Conservation (phyloP, 2,888 invertebrate species). For the Sesia bembeciformis region DNA sequence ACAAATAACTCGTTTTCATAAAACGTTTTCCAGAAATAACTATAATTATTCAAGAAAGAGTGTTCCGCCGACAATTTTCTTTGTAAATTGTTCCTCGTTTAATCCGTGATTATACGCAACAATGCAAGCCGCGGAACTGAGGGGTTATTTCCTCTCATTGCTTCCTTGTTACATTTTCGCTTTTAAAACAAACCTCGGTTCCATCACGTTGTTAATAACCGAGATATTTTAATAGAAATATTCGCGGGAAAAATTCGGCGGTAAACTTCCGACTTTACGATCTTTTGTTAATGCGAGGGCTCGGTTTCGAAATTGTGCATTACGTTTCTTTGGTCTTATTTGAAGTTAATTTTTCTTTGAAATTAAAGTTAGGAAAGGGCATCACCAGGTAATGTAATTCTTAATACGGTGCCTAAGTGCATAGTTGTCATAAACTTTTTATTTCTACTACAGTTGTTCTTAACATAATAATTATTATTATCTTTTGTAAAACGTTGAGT, state of each 20-base stretch:
- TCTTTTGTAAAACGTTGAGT: too few species aligned
- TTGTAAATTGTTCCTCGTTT: constrained; percentile 8
- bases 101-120: constrained; percentile 12
- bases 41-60: not conserved
- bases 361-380: too few species aligned
- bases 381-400: too few species aligned
- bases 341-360: too few species aligned
- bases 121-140: constrained; percentile 14
- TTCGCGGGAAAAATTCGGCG: not conserved
- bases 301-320: too few species aligned
- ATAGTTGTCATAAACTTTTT: too few species aligned
- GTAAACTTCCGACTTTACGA: not conserved
- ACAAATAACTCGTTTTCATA: not conserved
- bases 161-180: constrained; percentile 11
- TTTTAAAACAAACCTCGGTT: not conserved
- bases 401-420: too few species aligned
- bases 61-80: constrained; percentile 2
- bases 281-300: not conserved
- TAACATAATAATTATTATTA: too few species aligned
- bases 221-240: constrained; percentile 1
- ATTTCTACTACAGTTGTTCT: too few species aligned
- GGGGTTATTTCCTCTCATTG: constrained; percentile 16
- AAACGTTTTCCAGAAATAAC: not conserved
- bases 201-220: not conserved
- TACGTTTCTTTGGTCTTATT: too few species aligned